Percentiles rank a stretch among this genome's conserved stretches.
Evolutionary conservation across 2,888 invertebrate species (phyloP).

Genomic region (Chirona hameri): DNA sequence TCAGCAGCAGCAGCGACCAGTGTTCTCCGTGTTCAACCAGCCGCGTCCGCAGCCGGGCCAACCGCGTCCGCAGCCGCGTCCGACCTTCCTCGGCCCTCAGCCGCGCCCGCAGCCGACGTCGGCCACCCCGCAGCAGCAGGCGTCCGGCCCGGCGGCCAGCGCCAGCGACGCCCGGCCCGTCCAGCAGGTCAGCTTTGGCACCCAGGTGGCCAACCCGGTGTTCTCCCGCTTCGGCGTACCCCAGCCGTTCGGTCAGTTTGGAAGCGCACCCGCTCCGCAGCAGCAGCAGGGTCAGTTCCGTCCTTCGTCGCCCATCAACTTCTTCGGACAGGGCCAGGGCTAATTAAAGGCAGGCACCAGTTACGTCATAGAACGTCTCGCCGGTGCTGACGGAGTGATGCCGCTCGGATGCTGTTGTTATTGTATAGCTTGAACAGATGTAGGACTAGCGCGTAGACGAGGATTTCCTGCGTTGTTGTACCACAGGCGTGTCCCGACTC

Average conservation of each 20-base stretch:
- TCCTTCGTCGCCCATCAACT: slow-evolving; percentile 30
- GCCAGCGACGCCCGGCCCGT: neutral
- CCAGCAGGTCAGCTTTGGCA: slow-evolving; percentile 30
- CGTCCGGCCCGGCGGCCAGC: neutral
- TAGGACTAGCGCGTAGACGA: slow-evolving; percentile 6
- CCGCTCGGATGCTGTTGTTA: slow-evolving; percentile 1
- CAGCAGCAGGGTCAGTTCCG: slow-evolving; percentile 27
- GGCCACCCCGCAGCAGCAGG: neutral
- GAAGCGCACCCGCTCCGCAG: neutral
- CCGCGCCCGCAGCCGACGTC: slow-evolving; percentile 27
- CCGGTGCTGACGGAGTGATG: neutral
- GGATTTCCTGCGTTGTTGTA: slow-evolving; percentile 7
- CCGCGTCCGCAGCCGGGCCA: slow-evolving; percentile 34
- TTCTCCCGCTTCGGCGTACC: slow-evolving; percentile 13
- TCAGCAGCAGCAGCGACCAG: neutral
- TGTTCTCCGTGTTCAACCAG: slow-evolving; percentile 38
- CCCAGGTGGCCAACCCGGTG: slow-evolving; percentile 27
- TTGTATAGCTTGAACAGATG: neutral
- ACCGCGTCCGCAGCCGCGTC: slow-evolving; percentile 27
- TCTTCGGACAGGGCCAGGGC: slow-evolving; percentile 3
- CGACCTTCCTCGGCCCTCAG: neutral
- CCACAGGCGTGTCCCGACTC: neutral
- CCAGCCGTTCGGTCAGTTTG: slow-evolving; percentile 1
- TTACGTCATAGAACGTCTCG: neutral
- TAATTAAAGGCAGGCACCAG: neutral